Percentiles rank a stretch among this genome's conserved stretches.
Conservation (phyloP, 1,140 invertebrate genomes). For the Cotesia typhae region DNA sequence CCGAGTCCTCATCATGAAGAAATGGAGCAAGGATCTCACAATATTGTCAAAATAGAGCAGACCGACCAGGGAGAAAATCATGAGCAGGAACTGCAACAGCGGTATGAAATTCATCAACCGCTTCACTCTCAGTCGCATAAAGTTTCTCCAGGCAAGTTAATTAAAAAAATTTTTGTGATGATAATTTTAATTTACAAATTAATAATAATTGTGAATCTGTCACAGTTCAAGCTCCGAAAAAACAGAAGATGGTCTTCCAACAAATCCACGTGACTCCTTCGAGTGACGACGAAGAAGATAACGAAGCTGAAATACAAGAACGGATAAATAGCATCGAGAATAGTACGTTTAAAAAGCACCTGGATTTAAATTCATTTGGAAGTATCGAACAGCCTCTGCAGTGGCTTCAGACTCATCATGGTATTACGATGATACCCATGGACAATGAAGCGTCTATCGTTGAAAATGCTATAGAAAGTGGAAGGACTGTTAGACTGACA, state of each 20-base stretch:
- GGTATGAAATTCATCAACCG: conserved; percentile 48
- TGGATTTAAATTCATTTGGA: conserved; percentile 56
- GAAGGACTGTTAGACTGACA: conserved; percentile 80
- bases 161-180: background rate
- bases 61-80: conserved; percentile 49
- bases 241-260: conserved; percentile 57
- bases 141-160: conserved; percentile 44
- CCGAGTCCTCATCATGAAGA: conserved; percentile 56
- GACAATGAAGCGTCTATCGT: conserved; percentile 77
- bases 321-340: conserved; percentile 48
- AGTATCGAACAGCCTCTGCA: conserved; percentile 66
- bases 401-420: conserved; percentile 81
- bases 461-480: conserved; percentile 81
- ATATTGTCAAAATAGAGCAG: conserved; percentile 55
- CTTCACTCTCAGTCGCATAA: conserved; percentile 47
- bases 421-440: conserved; percentile 79
- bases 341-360: conserved; percentile 49
- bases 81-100: conserved; percentile 42
- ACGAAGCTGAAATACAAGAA: conserved; percentile 48
- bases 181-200: background rate
- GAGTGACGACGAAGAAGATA: conserved; percentile 55
- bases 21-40: conserved; percentile 58
- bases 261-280: conserved; percentile 51
- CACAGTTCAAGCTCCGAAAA: conserved; percentile 50
- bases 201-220: conserved; percentile 8